Base-by-base conservation (phyloP, 2,888 invertebrate genomes). In the Embidobia sp. region DNA sequence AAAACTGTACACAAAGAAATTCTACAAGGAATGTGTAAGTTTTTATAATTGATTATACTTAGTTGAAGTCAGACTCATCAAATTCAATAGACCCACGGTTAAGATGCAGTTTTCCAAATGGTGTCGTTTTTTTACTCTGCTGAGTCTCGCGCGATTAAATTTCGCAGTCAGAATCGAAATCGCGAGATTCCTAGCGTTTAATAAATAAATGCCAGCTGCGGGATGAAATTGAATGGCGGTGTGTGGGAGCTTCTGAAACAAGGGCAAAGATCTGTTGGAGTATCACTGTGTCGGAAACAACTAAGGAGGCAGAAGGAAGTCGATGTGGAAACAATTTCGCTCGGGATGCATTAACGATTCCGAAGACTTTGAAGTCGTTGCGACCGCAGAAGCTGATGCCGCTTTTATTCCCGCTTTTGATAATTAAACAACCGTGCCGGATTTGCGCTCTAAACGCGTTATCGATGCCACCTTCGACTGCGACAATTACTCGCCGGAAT, bases 311-410 rank as follows among this genome's bases (percentile, higher is more conserved):
- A 44, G 35, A 67, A 73, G 29, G 72, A 75, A 73, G 57, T 73
- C 57, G 27, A 16, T n/a, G 57, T 49, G 70, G 70, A 51, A 76
- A 80, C 70, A 74, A 79, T 79, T 78, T 70, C 73, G 76, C 74
- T 75, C 53, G 59, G 51, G 59, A 74, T 69, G 59, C 74, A 78
- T 80, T 78, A 77, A 70, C 66, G 64, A 79, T 78, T 76, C 61
- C 44, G 66, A 72, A 69, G n/a, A n/a, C n/a, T n/a, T n/a, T n/a
- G n/a, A n/a, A n/a, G n/a, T n/a, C n/a, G n/a, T n/a, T n/a, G n/a
- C n/a, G n/a, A n/a, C n/a, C n/a, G n/a, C n/a, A n/a, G n/a, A n/a
- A n/a, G n/a, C n/a, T n/a, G n/a, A n/a, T n/a, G n/a, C 26, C 16
- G 26, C 33, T 35, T 16, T 27, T 26, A 19, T n/a, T n/a, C n/a